phyloP scores from a whole-genome alignment of 2,797 vertebrate species.

The Enteromius trimaculatus region DNA sequence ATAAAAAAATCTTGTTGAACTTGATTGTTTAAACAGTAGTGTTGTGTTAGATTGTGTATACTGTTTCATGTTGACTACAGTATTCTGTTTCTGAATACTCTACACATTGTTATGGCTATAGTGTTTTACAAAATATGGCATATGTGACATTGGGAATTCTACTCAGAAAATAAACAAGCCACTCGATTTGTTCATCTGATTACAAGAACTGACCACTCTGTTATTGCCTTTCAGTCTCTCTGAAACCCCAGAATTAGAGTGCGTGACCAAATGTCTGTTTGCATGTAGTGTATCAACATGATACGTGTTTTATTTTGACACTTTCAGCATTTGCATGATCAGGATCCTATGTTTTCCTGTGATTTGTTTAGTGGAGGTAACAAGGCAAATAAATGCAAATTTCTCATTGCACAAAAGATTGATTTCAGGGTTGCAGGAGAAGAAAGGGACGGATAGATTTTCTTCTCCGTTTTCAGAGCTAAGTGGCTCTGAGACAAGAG shows the following conservation, averaged over 20 bases:
- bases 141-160: neutral
- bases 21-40: neutral
- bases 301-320: conserved; percentile 24
- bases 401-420: conserved; percentile 47
- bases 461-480: conserved; percentile 43
- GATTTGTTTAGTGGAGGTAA: conserved; percentile 35
- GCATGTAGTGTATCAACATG: conserved; percentile 6
- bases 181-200: neutral
- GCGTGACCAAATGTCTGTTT: conserved; percentile 26
- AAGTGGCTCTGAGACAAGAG: conserved; percentile 46
- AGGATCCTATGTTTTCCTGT: conserved; percentile 17
- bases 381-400: conserved; percentile 43
- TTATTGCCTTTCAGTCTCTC: conserved; percentile 23
- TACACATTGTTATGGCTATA: neutral
- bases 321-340: conserved; percentile 18
- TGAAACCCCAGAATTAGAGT: conserved; percentile 10
- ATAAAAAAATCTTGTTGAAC: neutral
- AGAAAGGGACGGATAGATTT: conserved; percentile 45
- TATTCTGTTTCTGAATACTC: neutral
- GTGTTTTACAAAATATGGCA: neutral
- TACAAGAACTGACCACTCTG: conserved; percentile 22
- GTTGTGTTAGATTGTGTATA: neutral
- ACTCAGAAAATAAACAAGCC: neutral
- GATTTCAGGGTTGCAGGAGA: conserved; percentile 33
- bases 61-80: neutral